Percentiles rank a stretch among this genome's conserved stretches.
Evolutionary conservation across 2,113 vertebrate species (phyloP).

Genomic region (Nesogale talazaci): DNA sequence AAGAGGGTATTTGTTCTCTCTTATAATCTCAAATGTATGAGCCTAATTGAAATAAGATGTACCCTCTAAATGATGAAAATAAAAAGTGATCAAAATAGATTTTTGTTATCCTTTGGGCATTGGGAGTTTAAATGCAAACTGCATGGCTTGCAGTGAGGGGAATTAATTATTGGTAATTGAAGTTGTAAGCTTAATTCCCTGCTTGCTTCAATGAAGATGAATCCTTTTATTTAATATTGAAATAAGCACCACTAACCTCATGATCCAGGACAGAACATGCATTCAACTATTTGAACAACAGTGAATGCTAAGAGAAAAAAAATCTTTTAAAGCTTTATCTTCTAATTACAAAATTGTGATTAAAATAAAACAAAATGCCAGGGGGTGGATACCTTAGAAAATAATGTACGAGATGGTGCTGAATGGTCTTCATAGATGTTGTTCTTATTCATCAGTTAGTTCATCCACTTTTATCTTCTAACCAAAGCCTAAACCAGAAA

Average conservation of each 20-base stretch:
- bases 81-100: slow-evolving; percentile 86
- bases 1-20: slow-evolving; percentile 67
- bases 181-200: slow-evolving; percentile 87
- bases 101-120: slow-evolving; percentile 85
- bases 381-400: slow-evolving; percentile 40
- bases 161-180: slow-evolving; percentile 89
- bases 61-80: slow-evolving; percentile 84
- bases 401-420: slow-evolving; percentile 1
- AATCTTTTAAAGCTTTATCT: slow-evolving; percentile 50
- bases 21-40: slow-evolving; percentile 43
- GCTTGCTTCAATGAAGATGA: slow-evolving; percentile 80
- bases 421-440: background rate
- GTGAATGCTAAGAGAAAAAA: background rate
- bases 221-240: slow-evolving; percentile 86
- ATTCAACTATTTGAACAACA: slow-evolving; percentile 71
- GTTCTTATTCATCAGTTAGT: background rate
- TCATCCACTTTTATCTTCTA: background rate
- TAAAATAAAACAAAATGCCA: slow-evolving; percentile 39
- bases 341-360: slow-evolving; percentile 61
- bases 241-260: slow-evolving; percentile 76
- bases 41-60: slow-evolving; percentile 76
- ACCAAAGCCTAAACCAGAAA: slow-evolving; percentile 34
- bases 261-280: slow-evolving; percentile 61
- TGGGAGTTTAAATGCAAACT: slow-evolving; percentile 86
- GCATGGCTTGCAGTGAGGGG: slow-evolving; percentile 83